phyloP scores from a whole-genome alignment of 2,797 vertebrate genomes.

The Clamator glandarius region DNA sequence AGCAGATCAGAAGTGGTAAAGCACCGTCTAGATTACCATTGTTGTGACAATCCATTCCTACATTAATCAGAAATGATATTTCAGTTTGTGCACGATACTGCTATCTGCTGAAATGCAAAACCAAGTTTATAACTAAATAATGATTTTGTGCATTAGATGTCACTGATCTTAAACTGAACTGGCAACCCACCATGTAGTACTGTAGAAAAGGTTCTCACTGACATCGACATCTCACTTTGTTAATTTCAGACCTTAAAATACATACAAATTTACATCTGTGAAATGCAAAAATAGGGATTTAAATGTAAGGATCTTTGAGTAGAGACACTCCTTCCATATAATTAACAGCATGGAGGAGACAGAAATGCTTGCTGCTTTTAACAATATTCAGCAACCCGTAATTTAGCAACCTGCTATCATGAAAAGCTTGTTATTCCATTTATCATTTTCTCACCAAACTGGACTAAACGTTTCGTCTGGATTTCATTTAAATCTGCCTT shows the following conservation, averaged over 20 bases:
- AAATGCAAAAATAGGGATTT: constrained; percentile 43
- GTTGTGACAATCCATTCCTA: neutral
- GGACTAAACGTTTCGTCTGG: constrained; percentile 32
- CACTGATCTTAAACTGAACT: neutral
- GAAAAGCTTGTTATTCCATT: constrained; percentile 35
- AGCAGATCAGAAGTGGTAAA: neutral
- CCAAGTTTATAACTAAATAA: neutral
- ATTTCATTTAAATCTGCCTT: constrained; percentile 57
- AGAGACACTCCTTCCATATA: constrained; percentile 16
- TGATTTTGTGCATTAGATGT: neutral
- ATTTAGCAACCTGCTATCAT: neutral
- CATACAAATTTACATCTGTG: neutral
- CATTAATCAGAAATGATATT: neutral
- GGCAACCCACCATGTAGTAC: neutral
- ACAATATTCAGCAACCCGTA: neutral
- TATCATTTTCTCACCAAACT: constrained; percentile 38
- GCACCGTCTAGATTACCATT: neutral
- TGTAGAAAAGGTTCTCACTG: neutral
- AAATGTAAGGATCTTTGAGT: neutral
- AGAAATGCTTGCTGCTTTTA: constrained; percentile 20
- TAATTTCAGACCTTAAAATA: neutral
- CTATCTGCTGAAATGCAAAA: neutral
- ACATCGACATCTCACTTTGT: neutral
- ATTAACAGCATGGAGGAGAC: constrained; percentile 25
- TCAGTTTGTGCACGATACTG: neutral